phyloP scores from a whole-genome alignment of 1,140 invertebrate species.

The Harpegnathos saltator region DNA sequence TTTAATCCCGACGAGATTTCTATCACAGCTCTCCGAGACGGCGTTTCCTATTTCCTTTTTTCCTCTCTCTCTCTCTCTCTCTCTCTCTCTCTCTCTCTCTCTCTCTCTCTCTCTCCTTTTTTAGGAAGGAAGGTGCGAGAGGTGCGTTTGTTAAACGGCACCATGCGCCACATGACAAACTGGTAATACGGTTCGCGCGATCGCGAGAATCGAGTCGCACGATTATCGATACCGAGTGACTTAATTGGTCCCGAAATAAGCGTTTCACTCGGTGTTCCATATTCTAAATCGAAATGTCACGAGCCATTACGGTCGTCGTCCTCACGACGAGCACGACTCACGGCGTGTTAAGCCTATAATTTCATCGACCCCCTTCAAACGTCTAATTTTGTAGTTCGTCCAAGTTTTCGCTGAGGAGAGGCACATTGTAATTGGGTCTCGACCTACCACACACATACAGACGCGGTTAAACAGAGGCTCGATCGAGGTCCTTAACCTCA shows the following conservation, averaged over 20 bases:
- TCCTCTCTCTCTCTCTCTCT: neutral
- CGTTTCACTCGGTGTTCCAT: conserved; percentile 28
- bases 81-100: too few relatives aligned
- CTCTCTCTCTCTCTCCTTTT: too few relatives aligned
- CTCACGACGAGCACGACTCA: conserved; percentile 50
- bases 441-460: conserved; percentile 54
- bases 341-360: conserved; percentile 52
- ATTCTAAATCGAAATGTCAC: conserved; percentile 53
- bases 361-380: conserved; percentile 61
- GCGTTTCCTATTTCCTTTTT: too few relatives aligned
- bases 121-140: conserved; percentile 17
- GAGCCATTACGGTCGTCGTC: conserved; percentile 32
- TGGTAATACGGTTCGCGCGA: neutral
- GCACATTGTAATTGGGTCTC: conserved; percentile 57
- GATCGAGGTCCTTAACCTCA: conserved; percentile 57
- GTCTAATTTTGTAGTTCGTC: conserved; percentile 55
- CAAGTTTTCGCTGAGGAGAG: conserved; percentile 54
- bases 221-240: conserved; percentile 1
- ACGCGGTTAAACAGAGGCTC: conserved; percentile 52
- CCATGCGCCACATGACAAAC: neutral
- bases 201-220: neutral
- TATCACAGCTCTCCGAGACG: neutral
- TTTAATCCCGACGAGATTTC: neutral
- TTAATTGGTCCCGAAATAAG: conserved; percentile 33
- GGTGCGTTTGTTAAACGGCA: conserved; percentile 7